A percentile compares a stretch with the other conserved stretches of the same genome.
Conservation (phyloP, 2,113 vertebrate species). For the Megaleporinus macrocephalus region DNA sequence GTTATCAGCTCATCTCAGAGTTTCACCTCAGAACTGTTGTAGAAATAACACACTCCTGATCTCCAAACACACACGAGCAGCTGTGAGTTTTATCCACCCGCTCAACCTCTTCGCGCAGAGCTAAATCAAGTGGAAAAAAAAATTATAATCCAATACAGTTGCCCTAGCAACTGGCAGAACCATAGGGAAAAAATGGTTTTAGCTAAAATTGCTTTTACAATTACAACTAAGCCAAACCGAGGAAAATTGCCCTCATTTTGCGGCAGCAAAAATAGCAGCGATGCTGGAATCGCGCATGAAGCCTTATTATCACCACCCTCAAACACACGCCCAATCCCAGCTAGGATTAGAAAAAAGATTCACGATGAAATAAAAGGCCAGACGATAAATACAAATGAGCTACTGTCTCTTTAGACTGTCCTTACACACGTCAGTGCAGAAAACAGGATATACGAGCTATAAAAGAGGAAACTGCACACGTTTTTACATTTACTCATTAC, state of each 20-base stretch:
- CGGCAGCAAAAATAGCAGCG: conserved; percentile 69
- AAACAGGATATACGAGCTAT: not conserved
- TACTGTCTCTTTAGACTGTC: no score
- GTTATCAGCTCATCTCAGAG: not conserved
- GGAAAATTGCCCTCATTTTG: conserved; percentile 70
- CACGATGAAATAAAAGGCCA: conserved; percentile 19
- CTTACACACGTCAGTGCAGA: no score
- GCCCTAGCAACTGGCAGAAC: conserved; percentile 70
- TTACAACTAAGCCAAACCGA: conserved; percentile 72
- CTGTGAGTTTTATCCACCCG: not conserved
- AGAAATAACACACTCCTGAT: not conserved
- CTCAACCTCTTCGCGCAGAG: conserved; percentile 11
- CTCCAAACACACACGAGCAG: not conserved
- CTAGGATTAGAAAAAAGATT: not conserved
- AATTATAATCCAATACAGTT: conserved; percentile 61
- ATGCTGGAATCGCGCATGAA: conserved; percentile 64
- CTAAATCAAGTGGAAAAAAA: conserved; percentile 8
- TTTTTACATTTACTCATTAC: not conserved
- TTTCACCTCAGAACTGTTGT: not conserved
- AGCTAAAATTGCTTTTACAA: conserved; percentile 74
- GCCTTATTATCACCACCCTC: conserved; percentile 11
- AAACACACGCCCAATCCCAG: conserved; percentile 6
- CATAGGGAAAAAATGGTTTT: conserved; percentile 69
- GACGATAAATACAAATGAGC: not conserved
- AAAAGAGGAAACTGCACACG: not conserved